A percentile compares a stretch with the other conserved stretches of the same genome.
These are phyloP conservation scores for Pomacea maculata DNA, from an alignment of 1,140 invertebrate genomes.

Conservation along the genomic window DNA sequence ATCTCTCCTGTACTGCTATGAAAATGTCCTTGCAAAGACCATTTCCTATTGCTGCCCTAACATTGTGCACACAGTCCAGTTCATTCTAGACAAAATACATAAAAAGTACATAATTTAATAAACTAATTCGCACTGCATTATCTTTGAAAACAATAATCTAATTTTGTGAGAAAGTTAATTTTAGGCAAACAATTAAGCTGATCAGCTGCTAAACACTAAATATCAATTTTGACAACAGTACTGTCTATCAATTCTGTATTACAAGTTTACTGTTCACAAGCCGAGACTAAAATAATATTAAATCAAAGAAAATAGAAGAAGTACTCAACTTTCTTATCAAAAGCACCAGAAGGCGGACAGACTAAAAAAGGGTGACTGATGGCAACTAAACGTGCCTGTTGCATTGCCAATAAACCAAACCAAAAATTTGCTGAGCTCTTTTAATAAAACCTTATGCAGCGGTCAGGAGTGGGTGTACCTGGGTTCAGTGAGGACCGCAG, in stretches of 20 bases:
- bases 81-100: conserved; percentile 30
- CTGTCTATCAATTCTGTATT: background rate
- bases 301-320: too few relatives aligned
- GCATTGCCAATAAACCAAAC: too few relatives aligned
- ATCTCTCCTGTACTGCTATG: conserved; percentile 84
- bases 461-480: too few relatives aligned
- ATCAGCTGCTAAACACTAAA: background rate
- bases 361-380: too few relatives aligned
- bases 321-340: too few relatives aligned
- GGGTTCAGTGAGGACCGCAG: too few relatives aligned
- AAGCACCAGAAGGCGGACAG: too few relatives aligned
- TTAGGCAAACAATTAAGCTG: background rate
- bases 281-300: too few relatives aligned
- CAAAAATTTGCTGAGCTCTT: too few relatives aligned
- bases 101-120: background rate
- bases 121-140: background rate
- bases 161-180: background rate
- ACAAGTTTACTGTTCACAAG: background rate
- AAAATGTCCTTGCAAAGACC: conserved; percentile 95
- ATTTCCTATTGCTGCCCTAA: conserved; percentile 49
- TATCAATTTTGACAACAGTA: background rate
- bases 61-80: conserved; percentile 37
- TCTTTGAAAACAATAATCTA: background rate
- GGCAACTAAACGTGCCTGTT: too few relatives aligned
- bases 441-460: too few relatives aligned